These are phyloP conservation scores for Sitophilus oryzae DNA, from an alignment of 1,140 invertebrate genomes.

Conservation along the genomic window DNA sequence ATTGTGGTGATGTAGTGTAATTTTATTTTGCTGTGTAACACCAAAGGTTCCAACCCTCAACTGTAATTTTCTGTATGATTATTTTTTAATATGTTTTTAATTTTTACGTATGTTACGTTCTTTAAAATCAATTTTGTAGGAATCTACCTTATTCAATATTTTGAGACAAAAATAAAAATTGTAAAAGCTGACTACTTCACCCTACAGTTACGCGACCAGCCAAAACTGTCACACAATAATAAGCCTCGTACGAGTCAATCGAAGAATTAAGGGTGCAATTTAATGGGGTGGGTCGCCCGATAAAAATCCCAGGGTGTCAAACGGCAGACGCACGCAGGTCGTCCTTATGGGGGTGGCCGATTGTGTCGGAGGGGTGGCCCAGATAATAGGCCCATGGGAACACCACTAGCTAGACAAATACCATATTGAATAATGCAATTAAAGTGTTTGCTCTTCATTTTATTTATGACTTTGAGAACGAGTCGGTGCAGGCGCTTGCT, in stretches of 20 bases:
- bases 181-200: no score
- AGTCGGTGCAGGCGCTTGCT: not conserved
- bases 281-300: not conserved
- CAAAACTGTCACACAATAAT: no score
- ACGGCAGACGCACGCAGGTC: slow-evolving; percentile 2
- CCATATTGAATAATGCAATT: slow-evolving; percentile 8
- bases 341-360: not conserved
- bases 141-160: no score
- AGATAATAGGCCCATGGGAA: slow-evolving; percentile 3
- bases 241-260: not conserved
- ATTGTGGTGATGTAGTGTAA: no score
- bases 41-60: no score
- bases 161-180: no score
- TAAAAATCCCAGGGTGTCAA: slow-evolving; percentile 8
- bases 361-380: not conserved
- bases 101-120: no score
- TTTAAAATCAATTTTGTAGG: no score
- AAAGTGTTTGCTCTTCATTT: slow-evolving; percentile 5
- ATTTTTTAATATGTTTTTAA: no score
- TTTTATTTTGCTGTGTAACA: no score
- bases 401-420: slow-evolving; percentile 6
- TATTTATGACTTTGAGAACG: slow-evolving; percentile 2
- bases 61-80: no score
- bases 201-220: no score
- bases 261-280: not conserved